A percentile compares a stretch with the other conserved stretches of the same genome.
phyloP scores from a whole-genome alignment of 1,140 invertebrate species.

The Neodiprion pinetum region DNA sequence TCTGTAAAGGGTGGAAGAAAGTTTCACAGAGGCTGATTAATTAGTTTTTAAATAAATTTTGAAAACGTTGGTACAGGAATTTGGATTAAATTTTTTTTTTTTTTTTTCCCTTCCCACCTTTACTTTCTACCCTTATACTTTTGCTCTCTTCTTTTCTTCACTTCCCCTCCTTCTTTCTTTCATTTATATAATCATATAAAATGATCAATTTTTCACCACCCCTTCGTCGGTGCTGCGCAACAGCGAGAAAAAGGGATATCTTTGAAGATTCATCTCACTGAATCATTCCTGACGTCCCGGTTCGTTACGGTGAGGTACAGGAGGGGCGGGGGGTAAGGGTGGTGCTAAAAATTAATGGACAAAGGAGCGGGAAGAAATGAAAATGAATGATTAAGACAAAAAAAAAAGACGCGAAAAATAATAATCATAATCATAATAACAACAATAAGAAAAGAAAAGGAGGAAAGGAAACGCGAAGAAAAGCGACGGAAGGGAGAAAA shows the following conservation, averaged over 20 bases:
- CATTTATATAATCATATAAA: neutral
- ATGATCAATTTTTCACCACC: neutral
- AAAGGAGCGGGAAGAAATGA: neutral
- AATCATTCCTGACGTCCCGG: neutral
- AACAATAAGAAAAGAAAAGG: no score
- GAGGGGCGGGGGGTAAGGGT: no score
- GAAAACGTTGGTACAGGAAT: neutral
- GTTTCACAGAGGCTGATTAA: neutral
- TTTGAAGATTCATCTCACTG: neutral
- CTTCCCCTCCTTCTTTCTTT: neutral
- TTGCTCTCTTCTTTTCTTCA: neutral
- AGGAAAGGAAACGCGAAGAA: no score
- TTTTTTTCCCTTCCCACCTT: neutral
- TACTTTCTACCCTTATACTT: neutral
- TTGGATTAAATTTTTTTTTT: no score
- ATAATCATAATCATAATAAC: no score
- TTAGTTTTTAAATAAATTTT: neutral
- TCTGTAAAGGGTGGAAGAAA: neutral
- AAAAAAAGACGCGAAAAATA: no score
- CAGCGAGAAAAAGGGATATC: neutral
- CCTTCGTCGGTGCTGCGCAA: neutral
- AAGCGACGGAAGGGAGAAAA: no score
- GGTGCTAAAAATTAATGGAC: slow-evolving; percentile 4
- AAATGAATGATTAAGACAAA: neutral
- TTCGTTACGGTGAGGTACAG: neutral